Conservation (phyloP, 2,113 vertebrate genomes). For the Tonatia bakeri region DNA sequence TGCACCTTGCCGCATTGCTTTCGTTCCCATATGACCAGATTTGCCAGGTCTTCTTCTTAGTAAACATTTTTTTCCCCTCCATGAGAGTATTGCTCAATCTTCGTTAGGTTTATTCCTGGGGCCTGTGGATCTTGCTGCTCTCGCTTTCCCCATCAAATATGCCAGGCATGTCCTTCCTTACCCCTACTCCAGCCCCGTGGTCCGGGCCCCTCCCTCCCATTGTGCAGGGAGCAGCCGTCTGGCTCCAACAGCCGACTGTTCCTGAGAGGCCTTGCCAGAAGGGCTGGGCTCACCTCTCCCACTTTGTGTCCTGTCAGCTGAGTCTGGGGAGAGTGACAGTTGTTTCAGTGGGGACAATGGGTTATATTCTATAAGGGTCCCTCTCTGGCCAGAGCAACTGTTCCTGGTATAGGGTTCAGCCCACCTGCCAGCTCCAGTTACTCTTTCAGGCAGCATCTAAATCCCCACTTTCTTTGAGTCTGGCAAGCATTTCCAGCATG, state of each 20-base stretch:
- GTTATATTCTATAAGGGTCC: not conserved
- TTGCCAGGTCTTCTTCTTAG: not conserved
- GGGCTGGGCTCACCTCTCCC: not conserved
- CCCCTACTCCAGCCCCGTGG: too few relatives aligned
- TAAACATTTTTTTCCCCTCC: not conserved
- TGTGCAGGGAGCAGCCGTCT: constrained; percentile 35
- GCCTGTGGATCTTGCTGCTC: not conserved
- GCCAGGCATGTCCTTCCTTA: not conserved
- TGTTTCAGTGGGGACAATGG: constrained; percentile 19
- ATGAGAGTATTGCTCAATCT: not conserved
- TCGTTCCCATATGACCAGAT: not conserved
- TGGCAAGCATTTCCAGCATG: rapidly evolving
- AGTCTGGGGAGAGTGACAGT: not conserved
- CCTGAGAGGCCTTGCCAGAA: not conserved
- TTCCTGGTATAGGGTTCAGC: not conserved
- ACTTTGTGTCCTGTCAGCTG: not conserved
- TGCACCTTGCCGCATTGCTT: not conserved
- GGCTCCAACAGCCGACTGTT: not conserved
- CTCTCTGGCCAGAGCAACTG: constrained; percentile 34
- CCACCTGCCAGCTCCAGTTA: constrained; percentile 17
- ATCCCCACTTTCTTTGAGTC: not conserved
- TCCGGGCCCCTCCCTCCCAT: not conserved
- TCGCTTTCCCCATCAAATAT: not conserved
- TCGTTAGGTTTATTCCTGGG: not conserved
- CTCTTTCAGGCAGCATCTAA: not conserved